Conservation (phyloP, 2,113 vertebrate genomes). For the Peromyscus maniculatus region DNA sequence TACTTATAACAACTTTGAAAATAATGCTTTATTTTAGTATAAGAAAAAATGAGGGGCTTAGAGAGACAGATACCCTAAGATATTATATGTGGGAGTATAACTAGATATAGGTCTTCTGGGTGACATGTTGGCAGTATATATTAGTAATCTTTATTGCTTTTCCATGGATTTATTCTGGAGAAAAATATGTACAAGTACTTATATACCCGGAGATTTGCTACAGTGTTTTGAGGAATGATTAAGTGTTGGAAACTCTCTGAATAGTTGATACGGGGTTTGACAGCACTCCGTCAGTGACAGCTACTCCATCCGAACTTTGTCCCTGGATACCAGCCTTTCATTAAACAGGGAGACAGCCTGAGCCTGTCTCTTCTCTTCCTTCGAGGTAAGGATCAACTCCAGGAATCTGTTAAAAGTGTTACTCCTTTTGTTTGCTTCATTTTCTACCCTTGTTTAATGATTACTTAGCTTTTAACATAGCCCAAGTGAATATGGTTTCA, state of each 20-base stretch:
- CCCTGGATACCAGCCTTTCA: neutral
- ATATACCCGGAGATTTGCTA: neutral
- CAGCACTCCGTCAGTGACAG: neutral
- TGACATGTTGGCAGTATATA: neutral
- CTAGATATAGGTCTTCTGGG: neutral
- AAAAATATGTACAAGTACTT: neutral
- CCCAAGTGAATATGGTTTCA: neutral
- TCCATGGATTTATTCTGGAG: conserved; percentile 20
- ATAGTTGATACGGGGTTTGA: neutral
- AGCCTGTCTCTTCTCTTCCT: neutral
- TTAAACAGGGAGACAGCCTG: neutral
- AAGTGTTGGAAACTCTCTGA: conserved; percentile 19
- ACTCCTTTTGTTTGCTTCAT: conserved; percentile 31
- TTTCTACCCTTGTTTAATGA: neutral
- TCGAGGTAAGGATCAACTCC: neutral
- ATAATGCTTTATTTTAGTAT: conserved; percentile 5
- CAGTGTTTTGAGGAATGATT: neutral
- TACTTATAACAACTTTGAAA: conserved; percentile 45
- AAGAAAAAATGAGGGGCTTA: neutral
- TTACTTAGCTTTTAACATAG: conserved; percentile 45
- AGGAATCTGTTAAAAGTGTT: neutral
- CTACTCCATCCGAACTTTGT: neutral
- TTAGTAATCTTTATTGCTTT: conserved; percentile 15
- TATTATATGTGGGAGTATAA: conserved; percentile 20
- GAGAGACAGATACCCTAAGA: conserved; percentile 21